Evolutionary conservation across 53 echinoderm and acorn worm genomes (phyloP).

Genomic region (Antedon mediterranea): DNA sequence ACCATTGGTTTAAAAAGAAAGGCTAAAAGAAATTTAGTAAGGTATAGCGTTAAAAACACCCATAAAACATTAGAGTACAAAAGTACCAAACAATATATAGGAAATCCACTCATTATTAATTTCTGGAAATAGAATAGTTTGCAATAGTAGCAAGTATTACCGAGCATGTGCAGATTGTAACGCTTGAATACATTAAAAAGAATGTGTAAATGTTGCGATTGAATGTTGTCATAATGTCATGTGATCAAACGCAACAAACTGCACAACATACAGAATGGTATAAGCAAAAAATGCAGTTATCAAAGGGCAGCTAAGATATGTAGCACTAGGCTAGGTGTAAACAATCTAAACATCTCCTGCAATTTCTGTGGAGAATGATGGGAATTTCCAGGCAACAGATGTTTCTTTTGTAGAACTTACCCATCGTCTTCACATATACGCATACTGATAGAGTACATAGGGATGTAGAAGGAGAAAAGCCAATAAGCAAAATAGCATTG

Average conservation of each 20-base stretch:
- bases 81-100: neutral
- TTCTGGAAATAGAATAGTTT: no score
- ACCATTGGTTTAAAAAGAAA: neutral
- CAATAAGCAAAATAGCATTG: neutral
- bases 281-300: neutral
- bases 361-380: neutral
- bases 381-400: neutral
- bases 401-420: neutral
- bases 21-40: neutral
- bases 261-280: neutral
- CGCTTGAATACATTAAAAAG: no score
- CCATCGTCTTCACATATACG: neutral
- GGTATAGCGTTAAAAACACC: neutral
- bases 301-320: neutral
- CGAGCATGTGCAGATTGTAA: no score
- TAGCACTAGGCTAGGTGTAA: no score
- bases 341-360: neutral
- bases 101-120: neutral
- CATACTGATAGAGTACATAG: neutral
- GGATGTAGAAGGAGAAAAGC: neutral
- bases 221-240: no score
- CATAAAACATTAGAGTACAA: neutral
- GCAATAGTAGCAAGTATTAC: no score
- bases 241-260: no score
- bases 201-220: no score